A percentile compares a stretch with the other conserved stretches of the same genome.
These are phyloP conservation scores for Dione juno DNA, from an alignment of 2,888 invertebrate genomes.

Conservation along the genomic window DNA sequence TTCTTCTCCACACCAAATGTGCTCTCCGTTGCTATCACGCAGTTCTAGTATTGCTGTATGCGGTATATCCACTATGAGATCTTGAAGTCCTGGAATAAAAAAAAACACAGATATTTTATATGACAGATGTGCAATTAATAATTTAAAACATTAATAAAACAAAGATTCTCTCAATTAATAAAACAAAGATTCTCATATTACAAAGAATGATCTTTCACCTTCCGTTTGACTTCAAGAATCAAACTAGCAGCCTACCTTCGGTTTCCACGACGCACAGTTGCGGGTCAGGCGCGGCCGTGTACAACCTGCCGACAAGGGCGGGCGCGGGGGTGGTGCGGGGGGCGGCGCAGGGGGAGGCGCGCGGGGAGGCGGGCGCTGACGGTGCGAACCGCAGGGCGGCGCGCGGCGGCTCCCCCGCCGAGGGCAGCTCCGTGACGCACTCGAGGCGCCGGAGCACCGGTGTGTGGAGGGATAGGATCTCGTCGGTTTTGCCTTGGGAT, in stretches of 20 bases:
- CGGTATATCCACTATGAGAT: constrained; percentile 85
- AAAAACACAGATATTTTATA: neutral
- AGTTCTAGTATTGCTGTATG: constrained; percentile 85
- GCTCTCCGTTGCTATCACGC: constrained; percentile 84
- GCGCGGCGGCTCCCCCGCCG: constrained; percentile 60
- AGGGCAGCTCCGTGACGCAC: constrained; percentile 81
- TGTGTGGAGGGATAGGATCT: constrained; percentile 87
- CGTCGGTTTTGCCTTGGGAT: constrained; percentile 86
- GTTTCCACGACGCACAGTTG: constrained; percentile 83
- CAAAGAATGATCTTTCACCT: no score
- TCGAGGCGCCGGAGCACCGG: constrained; percentile 87
- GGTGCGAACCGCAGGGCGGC: constrained; percentile 69
- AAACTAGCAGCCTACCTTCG: constrained; percentile 76
- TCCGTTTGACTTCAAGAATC: no score
- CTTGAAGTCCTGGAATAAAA: constrained; percentile 74
- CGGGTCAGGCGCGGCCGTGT: constrained; percentile 86
- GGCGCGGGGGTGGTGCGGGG: constrained; percentile 58
- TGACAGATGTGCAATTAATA: no score
- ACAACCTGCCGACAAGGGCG: constrained; percentile 63
- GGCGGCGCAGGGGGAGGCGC: constrained; percentile 54
- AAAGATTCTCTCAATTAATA: no score
- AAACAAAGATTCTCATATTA: no score
- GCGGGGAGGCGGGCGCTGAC: constrained; percentile 57
- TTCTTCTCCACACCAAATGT: constrained; percentile 87
- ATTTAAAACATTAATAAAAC: no score